Percentiles rank a stretch among this genome's conserved stretches.
Evolutionary conservation across 2,797 vertebrate species (phyloP).

Genomic region (Zalophus californianus): DNA sequence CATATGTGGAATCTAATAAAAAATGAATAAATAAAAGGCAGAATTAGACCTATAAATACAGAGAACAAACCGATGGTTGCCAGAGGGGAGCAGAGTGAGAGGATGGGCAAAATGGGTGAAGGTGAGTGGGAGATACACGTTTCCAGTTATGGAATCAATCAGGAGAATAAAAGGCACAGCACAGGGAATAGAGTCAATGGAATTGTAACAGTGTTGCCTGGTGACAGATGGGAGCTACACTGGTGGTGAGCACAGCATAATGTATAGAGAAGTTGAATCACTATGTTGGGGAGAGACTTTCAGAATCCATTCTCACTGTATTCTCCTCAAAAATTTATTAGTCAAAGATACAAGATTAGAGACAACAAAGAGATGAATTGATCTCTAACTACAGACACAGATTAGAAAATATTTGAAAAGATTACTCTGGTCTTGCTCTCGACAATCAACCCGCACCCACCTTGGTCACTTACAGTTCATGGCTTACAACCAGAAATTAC

Average conservation of each 20-base stretch:
- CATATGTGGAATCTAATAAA: not conserved
- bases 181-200: not conserved
- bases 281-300: not conserved
- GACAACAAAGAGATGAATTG: not conserved
- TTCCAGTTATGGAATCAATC: not conserved
- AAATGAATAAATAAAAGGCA: not conserved
- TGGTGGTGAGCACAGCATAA: not conserved
- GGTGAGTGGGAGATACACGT: not conserved
- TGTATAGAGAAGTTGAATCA: not conserved
- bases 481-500: slow-evolving; percentile 12
- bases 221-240: not conserved
- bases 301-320: not conserved
- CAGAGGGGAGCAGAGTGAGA: not conserved
- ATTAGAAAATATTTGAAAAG: not conserved
- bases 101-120: not conserved
- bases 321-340: not conserved
- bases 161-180: not conserved
- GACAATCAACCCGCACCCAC: not conserved
- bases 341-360: not conserved
- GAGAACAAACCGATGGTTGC: not conserved
- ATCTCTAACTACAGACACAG: not conserved
- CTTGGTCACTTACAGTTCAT: not conserved
- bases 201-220: not conserved
- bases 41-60: not conserved
- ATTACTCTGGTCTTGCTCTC: not conserved